Evolutionary conservation across 2,797 vertebrate genomes (phyloP).

Genomic region (Serranus cabrilla): DNA sequence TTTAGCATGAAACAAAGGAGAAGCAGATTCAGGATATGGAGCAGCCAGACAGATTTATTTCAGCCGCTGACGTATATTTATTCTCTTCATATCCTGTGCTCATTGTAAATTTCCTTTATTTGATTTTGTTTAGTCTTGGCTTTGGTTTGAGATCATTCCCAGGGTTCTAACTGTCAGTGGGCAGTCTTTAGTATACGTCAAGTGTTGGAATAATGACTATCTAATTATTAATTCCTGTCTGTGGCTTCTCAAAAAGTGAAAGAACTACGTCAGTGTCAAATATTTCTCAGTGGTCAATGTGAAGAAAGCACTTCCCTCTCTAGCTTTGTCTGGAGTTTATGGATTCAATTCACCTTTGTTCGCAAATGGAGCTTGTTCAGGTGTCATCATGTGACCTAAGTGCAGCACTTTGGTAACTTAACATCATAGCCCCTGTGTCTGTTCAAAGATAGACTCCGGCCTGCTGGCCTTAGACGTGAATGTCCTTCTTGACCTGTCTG

Average conservation of each 20-base stretch:
- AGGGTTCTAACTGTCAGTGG: slow-evolving; percentile 3
- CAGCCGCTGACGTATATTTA: slow-evolving; percentile 40
- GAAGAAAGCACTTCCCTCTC: background rate
- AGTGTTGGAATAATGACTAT: background rate
- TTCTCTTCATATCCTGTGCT: slow-evolving; percentile 42
- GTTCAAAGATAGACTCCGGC: background rate
- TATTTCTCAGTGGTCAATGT: slow-evolving; percentile 12
- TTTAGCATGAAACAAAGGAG: slow-evolving; percentile 2
- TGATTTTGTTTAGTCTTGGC: slow-evolving; percentile 65
- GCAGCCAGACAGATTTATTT: slow-evolving; percentile 20
- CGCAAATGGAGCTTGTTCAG: background rate
- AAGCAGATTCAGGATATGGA: slow-evolving; percentile 9
- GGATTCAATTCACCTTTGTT: background rate
- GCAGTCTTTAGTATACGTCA: background rate
- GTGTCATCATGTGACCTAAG: slow-evolving; percentile 7
- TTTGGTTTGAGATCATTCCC: slow-evolving; percentile 29
- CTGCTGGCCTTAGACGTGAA: background rate
- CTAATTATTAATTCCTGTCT: background rate
- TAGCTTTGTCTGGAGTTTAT: background rate
- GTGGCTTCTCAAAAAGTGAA: background rate
- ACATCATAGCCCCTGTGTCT: background rate
- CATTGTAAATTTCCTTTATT: slow-evolving; percentile 39
- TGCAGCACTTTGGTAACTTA: background rate
- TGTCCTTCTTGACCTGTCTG: background rate
- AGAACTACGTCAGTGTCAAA: background rate